Evolutionary conservation across 37 sponge, comb jelly and placozoan genomes (phyloP).

Genomic region (Tethya wilhelma): DNA sequence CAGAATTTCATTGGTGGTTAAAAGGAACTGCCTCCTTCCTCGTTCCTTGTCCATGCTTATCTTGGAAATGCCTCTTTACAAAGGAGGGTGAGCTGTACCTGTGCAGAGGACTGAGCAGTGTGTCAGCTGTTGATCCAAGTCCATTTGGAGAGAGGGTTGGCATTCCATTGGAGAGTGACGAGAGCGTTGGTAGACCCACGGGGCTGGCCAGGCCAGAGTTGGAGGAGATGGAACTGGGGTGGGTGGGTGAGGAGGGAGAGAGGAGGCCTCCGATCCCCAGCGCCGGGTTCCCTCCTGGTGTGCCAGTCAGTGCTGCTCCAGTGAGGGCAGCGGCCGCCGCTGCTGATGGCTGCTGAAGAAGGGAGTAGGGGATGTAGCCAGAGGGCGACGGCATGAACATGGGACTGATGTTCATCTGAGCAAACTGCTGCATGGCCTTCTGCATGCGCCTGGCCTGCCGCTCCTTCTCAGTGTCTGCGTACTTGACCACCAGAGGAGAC

Average conservation of each 20-base stretch:
- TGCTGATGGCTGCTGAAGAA: constrained; percentile 53
- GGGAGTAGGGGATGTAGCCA: constrained; percentile 45
- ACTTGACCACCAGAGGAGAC: constrained; percentile 90
- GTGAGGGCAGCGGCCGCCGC: constrained; percentile 1
- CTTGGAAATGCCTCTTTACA: no score
- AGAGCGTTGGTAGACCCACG: constrained; percentile 5
- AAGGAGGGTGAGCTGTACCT: constrained; percentile 23
- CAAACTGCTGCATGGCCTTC: constrained; percentile 85
- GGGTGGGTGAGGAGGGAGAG: constrained; percentile 69
- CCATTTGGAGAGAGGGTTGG: constrained; percentile 64
- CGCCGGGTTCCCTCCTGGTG: neutral
- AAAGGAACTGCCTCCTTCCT: no score
- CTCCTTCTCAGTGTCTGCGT: constrained; percentile 93
- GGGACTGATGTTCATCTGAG: constrained; percentile 70
- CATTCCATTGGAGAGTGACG: constrained; percentile 29
- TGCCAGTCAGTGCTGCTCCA: neutral
- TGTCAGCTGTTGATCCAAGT: constrained; percentile 23
- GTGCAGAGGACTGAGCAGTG: constrained; percentile 53
- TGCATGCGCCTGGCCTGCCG: constrained; percentile 79
- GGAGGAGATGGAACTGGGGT: constrained; percentile 30
- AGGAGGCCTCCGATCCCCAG: constrained; percentile 46
- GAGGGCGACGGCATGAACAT: constrained; percentile 28
- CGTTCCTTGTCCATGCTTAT: no score
- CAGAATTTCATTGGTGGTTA: no score
- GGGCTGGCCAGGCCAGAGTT: constrained; percentile 39